phyloP scores from a whole-genome alignment of 1,140 invertebrate species.

The Calliphora vicina region DNA sequence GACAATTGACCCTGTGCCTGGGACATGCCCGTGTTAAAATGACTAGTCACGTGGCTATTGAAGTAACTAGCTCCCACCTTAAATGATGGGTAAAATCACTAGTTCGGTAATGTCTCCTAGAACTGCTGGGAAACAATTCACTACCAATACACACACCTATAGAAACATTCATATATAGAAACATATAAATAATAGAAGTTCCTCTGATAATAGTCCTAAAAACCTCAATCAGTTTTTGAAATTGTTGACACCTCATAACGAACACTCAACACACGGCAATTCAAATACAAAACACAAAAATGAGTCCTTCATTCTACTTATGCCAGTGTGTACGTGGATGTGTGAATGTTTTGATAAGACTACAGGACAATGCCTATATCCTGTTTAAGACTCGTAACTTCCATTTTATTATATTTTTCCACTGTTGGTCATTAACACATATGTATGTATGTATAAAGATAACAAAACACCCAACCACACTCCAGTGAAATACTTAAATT shows the following conservation, averaged over 20 bases:
- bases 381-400: neutral
- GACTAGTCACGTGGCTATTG: too few relatives aligned
- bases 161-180: too few relatives aligned
- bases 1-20: too few relatives aligned
- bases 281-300: neutral
- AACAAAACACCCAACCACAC: neutral
- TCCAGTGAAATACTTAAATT: neutral
- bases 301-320: neutral
- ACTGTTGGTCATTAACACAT: neutral
- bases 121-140: too few relatives aligned
- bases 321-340: neutral
- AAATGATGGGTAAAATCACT: too few relatives aligned
- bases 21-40: too few relatives aligned
- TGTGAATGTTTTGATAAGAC: neutral
- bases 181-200: neutral
- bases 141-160: too few relatives aligned
- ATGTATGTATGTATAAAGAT: too few relatives aligned
- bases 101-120: too few relatives aligned
- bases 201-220: neutral
- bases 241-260: slow-evolving; percentile 8
- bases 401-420: neutral
- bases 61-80: too few relatives aligned
- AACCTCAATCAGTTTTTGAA: neutral
- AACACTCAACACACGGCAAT: neutral
- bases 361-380: neutral